Conservation (phyloP, 2,797 vertebrate genomes). For the Myotis myotis region DNA sequence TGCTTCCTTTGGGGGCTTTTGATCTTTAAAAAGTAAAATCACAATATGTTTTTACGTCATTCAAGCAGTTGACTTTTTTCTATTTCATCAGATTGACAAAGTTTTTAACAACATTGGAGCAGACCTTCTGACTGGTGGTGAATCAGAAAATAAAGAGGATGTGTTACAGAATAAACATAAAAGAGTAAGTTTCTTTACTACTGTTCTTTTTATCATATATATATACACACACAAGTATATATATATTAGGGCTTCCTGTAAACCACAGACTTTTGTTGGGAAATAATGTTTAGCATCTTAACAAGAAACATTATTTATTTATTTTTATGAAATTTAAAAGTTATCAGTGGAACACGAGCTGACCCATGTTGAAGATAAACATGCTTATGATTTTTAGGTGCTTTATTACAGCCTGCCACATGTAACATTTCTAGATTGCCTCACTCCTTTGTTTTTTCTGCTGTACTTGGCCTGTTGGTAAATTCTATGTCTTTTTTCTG, state of each 20-base stretch:
- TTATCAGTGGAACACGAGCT: neutral
- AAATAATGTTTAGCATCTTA: conserved; percentile 38
- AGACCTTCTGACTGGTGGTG: conserved; percentile 84
- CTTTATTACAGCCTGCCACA: neutral
- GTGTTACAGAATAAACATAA: conserved; percentile 88
- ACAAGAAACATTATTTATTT: neutral
- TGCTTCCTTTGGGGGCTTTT: neutral
- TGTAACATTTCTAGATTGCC: neutral
- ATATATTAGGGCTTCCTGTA: neutral
- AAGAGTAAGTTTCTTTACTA: conserved; percentile 85
- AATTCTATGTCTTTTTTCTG: neutral
- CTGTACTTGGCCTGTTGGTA: neutral
- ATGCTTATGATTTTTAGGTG: neutral
- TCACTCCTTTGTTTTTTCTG: neutral
- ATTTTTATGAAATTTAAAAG: conserved; percentile 16
- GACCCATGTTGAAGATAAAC: neutral
- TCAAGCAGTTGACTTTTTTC: conserved; percentile 54
- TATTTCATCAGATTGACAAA: conserved; percentile 90
- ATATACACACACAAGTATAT: too few species aligned
- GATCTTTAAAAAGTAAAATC: conserved; percentile 33
- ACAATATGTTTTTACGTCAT: neutral
- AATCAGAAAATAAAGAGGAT: conserved; percentile 91
- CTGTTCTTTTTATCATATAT: neutral
- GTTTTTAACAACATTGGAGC: conserved; percentile 88
- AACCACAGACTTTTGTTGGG: neutral